Evolutionary conservation across 2,888 invertebrate species (phyloP), one percentile per base, ranked within the genome.

Genomic region (Patella pellucida): DNA sequence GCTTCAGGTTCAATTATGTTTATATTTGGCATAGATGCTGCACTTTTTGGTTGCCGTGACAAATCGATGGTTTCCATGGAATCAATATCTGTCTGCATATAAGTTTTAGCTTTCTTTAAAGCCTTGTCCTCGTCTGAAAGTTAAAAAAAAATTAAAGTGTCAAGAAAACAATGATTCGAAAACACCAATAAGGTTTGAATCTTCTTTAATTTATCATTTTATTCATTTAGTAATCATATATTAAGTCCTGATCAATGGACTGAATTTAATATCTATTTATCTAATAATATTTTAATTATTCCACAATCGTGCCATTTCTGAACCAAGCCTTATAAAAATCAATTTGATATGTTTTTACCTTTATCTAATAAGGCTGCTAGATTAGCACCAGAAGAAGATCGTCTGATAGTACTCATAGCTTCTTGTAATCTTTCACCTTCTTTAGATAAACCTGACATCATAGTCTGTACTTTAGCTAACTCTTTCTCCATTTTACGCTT

Each of bases 21-120:
- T 74, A 74, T 78, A 81, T 62, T 14, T 69, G 71, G 71, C 67
- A 68, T 56, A 0, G 81, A 80, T n/a, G 80, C 77, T 14, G 82
- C 73, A 12, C 81, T 77, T n/a, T 78, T 80, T 15, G 81, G 82
- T 16, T 82, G 85, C 74, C 78, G 87, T 75, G 85, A 83, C 62
- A 87, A 79, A 80, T 96, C 96, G 73, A 94, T 92, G 0, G 95
- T 94, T 77, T 94, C 93, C 87, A 95, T 95, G 0, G 95, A 94
- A 90, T 97, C 97, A 51, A 97, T 92, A 91, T 97, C 97, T 0
- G 97, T 97, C 91, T 97, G 97, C 75, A 95, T 93, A 95, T 97
- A 97, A 0, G 94, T 94, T 2, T 94, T 94, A 70, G 93, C 52
- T 31, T 78, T 76, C 69, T 78, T 79, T 19, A 75, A 77, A 3